Percentiles rank a stretch among this genome's conserved stretches.
phyloP scores from a whole-genome alignment of 1,140 invertebrate genomes.

The Tenebrio molitor region DNA sequence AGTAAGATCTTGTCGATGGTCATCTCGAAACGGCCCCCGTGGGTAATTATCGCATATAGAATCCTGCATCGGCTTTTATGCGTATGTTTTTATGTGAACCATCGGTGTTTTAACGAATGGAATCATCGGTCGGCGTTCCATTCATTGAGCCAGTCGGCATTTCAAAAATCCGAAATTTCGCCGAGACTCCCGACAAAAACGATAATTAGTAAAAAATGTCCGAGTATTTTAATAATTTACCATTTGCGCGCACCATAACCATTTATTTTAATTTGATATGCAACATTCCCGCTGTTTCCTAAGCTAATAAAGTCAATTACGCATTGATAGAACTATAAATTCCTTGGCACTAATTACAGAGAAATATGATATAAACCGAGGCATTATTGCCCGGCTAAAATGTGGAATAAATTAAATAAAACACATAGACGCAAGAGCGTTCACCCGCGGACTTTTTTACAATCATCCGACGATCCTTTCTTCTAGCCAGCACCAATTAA shows the following conservation, averaged over 20 bases:
- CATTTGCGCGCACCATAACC: constrained; percentile 39
- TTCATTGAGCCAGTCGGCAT: constrained; percentile 17
- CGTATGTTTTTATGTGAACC: constrained; percentile 31
- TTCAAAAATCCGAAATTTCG: constrained; percentile 37
- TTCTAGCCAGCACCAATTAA: too few relatives aligned
- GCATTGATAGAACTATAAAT: constrained; percentile 40
- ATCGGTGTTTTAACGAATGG: constrained; percentile 35
- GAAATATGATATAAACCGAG: constrained; percentile 39
- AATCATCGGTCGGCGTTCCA: constrained; percentile 36
- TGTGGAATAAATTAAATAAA: constrained; percentile 35
- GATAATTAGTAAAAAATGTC: constrained; percentile 37
- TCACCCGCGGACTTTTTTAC: constrained; percentile 10
- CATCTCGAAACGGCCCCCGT: not conserved
- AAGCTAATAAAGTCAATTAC: constrained; percentile 40
- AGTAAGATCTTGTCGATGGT: constrained; percentile 17
- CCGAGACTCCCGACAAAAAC: constrained; percentile 27
- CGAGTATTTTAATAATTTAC: constrained; percentile 38
- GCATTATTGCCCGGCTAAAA: constrained; percentile 36
- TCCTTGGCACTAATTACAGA: constrained; percentile 33
- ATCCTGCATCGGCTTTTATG: constrained; percentile 23
- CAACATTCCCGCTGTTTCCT: constrained; percentile 35
- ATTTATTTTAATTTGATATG: constrained; percentile 40
- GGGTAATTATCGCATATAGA: constrained; percentile 33
- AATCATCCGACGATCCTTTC: too few relatives aligned
- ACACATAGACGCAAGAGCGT: constrained; percentile 10